Evolutionary conservation across 1,140 invertebrate species (phyloP), one percentile per base, ranked within the genome.

Genomic region (Dinothrombium tinctorium): DNA sequence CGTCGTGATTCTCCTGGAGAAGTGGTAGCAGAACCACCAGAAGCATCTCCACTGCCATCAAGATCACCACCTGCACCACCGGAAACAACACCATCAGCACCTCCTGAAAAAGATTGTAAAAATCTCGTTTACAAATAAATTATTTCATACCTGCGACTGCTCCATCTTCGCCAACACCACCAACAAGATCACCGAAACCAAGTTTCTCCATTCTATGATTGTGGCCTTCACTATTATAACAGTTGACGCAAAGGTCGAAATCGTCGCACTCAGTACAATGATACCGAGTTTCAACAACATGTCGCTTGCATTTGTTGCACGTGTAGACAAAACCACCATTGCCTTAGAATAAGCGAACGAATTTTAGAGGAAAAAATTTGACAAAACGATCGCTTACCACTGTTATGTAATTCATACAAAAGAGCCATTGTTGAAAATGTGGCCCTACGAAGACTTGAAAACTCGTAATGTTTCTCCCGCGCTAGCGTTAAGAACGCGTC

Each of bases 401-500:
- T 47, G 63, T 94, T 96, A 62, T 99, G 94, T 42, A 99, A 63
- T 60, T 98, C 92, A 60, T 95, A 95, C 35, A 96, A 60, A 77
- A 99, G 83, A 45, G 84, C 86, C 65, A 98, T 75, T 2, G 87
- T 87, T 44, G 87, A 94, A 58, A 79, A 96, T 57, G 92, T 89
- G 11, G 89, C 86, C 45, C 94, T 65, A 28, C 94, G 62, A 44
- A 95, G 64, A 1, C 89, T 95, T 25, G 89, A 95, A 62, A 99
- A 98, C 64, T 99, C 94, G 57, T 86, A 95, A 66, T 99, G 92
- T 54, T 86, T 82, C 61, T 99, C 94, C 44, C 92, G 71, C 9
- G 90, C 89, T 65, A 96, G 73, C n/a, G 86, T 95, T 3, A 99
- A 66, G 61, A 99, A 98, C 36, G 89, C 89, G 66, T 99, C 94